These are phyloP conservation scores for Paedocypris sp. DNA, from an alignment of 2,113 vertebrate species.

Conservation along the genomic window DNA sequence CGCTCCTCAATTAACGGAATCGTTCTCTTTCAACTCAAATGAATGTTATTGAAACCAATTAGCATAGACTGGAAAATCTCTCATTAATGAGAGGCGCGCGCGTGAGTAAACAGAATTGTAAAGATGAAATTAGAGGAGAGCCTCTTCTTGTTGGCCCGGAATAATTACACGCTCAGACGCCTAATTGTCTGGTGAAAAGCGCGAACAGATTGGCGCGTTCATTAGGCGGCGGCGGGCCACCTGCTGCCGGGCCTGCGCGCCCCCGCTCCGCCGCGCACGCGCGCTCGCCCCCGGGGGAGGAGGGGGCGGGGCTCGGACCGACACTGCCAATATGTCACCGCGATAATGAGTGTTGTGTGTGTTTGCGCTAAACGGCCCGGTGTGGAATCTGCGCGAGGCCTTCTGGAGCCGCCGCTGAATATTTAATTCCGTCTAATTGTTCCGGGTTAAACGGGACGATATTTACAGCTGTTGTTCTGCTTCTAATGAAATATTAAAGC, in stretches of 20 bases:
- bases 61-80: slow-evolving; percentile 99
- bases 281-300: slow-evolving; percentile 87
- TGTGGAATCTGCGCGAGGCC: slow-evolving; percentile 15
- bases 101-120: slow-evolving; percentile 99
- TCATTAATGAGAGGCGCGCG: slow-evolving; percentile 99
- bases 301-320: too few relatives aligned
- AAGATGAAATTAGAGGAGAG: slow-evolving; percentile 99
- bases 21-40: slow-evolving; percentile 98
- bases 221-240: slow-evolving; percentile 99
- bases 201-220: slow-evolving; percentile 97
- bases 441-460: slow-evolving; percentile 2
- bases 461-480: slow-evolving; percentile 29
- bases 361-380: neutral
- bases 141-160: slow-evolving; percentile 97
- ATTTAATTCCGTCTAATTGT: slow-evolving; percentile 14
- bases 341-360: slow-evolving; percentile 59
- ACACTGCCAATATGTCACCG: slow-evolving; percentile 96
- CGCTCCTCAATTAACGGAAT: slow-evolving; percentile 97
- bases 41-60: slow-evolving; percentile 99
- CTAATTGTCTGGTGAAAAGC: slow-evolving; percentile 99
- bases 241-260: slow-evolving; percentile 91
- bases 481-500: slow-evolving; percentile 66
- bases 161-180: slow-evolving; percentile 99
- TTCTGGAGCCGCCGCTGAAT: slow-evolving; percentile 1
- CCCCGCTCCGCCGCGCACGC: slow-evolving; percentile 81